Evolutionary conservation across 2,888 invertebrate genomes (phyloP).

Genomic region (Phengaris alcon): DNA sequence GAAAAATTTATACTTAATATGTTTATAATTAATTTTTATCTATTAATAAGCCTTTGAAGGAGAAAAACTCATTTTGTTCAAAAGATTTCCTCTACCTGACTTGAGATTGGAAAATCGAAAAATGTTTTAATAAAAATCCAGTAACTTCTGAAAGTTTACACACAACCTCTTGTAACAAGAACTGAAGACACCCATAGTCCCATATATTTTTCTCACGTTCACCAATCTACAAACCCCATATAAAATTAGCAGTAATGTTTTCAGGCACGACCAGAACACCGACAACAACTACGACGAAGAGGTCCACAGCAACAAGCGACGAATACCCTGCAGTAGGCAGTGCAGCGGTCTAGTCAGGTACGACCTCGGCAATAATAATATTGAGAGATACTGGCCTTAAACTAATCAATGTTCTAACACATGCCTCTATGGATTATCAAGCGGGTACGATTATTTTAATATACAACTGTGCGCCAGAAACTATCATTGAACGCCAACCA

Average conservation of each 20-base stretch:
- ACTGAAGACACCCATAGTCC: too few species aligned
- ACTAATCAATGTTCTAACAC: slow-evolving; percentile 8
- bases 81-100: too few species aligned
- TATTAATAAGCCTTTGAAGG: too few species aligned
- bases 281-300: slow-evolving; percentile 45
- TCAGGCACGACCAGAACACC: slow-evolving; percentile 49
- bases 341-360: slow-evolving; percentile 74
- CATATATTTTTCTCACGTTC: too few species aligned
- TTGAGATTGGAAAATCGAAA: too few species aligned
- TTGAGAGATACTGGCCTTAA: slow-evolving; percentile 12
- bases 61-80: too few species aligned
- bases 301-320: slow-evolving; percentile 52
- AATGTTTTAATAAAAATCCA: too few species aligned
- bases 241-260: slow-evolving; percentile 30
- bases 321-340: slow-evolving; percentile 65
- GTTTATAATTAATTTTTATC: too few species aligned
- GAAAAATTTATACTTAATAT: too few species aligned
- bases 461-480: background rate
- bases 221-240: background rate
- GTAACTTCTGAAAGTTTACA: too few species aligned
- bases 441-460: slow-evolving; percentile 26
- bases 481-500: background rate
- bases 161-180: too few species aligned
- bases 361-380: slow-evolving; percentile 37
- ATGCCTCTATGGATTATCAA: slow-evolving; percentile 24